Conservation (phyloP, 2,113 vertebrate species). For the Mirounga angustirostris region DNA sequence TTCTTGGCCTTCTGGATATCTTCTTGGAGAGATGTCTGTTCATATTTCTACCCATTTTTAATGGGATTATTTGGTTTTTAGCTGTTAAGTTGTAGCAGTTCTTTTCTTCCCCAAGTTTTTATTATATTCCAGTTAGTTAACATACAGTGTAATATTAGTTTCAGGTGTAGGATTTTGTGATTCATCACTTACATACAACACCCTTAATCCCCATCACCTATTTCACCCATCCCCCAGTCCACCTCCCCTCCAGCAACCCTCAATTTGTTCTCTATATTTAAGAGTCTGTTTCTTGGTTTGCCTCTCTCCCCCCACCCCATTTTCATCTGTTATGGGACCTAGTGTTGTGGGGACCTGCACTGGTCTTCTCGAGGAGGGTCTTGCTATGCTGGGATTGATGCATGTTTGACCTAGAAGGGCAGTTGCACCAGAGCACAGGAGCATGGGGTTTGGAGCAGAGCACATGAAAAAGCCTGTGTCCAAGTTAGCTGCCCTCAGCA, state of each 20-base stretch:
- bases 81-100: background rate
- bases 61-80: background rate
- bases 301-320: too few relatives aligned
- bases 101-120: background rate
- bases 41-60: background rate
- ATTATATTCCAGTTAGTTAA: background rate
- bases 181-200: too few relatives aligned
- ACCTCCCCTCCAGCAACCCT: too few relatives aligned
- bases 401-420: background rate
- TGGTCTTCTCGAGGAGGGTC: background rate
- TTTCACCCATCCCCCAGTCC: too few relatives aligned
- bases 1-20: background rate
- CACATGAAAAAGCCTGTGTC: background rate
- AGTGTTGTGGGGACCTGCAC: background rate
- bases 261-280: too few relatives aligned
- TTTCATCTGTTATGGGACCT: background rate
- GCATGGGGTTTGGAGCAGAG: background rate
- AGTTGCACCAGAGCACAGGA: background rate
- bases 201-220: too few relatives aligned
- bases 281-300: too few relatives aligned
- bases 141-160: background rate
- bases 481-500: background rate
- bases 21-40: background rate
- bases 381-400: background rate
- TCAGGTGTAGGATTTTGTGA: background rate